phyloP scores from a whole-genome alignment of 37 sponge, comb jelly and placozoan species.

The Mnemiopsis leidyi region DNA sequence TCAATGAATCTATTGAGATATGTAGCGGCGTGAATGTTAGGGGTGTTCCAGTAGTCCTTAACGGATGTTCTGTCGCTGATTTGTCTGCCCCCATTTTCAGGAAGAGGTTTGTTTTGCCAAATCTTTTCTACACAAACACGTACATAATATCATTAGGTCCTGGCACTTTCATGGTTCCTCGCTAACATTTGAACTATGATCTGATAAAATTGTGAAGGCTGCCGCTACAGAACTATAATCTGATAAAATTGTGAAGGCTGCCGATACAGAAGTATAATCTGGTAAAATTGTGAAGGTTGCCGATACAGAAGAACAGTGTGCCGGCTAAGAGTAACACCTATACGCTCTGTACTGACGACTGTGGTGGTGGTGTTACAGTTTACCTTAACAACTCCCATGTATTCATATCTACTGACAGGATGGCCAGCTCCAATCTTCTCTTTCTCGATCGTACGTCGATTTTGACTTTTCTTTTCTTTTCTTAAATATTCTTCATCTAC shows the following conservation, averaged over 20 bases:
- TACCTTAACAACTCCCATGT: neutral
- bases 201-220: too few species aligned
- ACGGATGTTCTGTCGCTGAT: slow-evolving; percentile 9
- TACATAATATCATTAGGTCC: too few species aligned
- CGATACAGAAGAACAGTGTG: neutral
- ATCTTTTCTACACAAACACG: neutral
- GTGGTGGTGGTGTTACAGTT: slow-evolving; percentile 32
- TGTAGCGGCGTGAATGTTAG: neutral
- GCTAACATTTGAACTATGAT: too few species aligned
- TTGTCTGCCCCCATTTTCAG: neutral
- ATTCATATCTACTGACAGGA: neutral
- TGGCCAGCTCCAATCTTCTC: neutral
- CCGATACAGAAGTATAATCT: too few species aligned
- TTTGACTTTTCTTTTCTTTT: neutral
- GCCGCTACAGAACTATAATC: too few species aligned
- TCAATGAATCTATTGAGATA: neutral
- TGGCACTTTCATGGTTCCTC: too few species aligned
- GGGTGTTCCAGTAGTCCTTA: slow-evolving; percentile 6
- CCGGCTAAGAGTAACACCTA: neutral
- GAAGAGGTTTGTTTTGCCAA: neutral
- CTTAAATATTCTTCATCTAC: too few species aligned
- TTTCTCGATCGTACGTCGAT: neutral
- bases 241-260: too few species aligned
- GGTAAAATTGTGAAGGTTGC: neutral
- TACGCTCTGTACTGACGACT: neutral